Conservation (phyloP, 2,797 vertebrate genomes). For the Epinephelus coioides region DNA sequence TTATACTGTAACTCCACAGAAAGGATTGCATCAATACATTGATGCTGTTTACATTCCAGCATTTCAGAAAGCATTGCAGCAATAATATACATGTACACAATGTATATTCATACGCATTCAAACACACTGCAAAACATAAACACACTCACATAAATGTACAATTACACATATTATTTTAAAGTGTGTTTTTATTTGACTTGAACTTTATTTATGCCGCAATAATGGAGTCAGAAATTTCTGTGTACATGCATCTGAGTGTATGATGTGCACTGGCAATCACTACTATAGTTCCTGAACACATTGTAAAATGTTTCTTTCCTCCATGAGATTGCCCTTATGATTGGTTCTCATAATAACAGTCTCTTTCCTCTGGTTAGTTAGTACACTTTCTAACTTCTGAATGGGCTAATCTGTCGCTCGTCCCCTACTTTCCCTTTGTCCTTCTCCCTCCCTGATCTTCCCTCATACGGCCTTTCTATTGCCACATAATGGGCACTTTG, state of each 20-base stretch:
- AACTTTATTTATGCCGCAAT: slow-evolving; percentile 28
- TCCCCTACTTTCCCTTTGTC: slow-evolving; percentile 69
- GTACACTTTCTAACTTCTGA: slow-evolving; percentile 81
- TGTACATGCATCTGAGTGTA: slow-evolving; percentile 1
- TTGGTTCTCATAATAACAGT: slow-evolving; percentile 78
- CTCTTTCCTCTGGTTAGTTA: slow-evolving; percentile 82
- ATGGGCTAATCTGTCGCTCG: slow-evolving; percentile 81
- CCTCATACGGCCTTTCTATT: slow-evolving; percentile 89
- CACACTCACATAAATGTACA: neutral
- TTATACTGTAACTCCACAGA: slow-evolving; percentile 13
- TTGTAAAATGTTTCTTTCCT: slow-evolving; percentile 16
- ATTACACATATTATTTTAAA: slow-evolving; percentile 6
- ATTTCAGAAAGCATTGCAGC: slow-evolving; percentile 2
- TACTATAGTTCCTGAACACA: slow-evolving; percentile 6
- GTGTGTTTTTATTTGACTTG: slow-evolving; percentile 17
- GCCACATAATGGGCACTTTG: slow-evolving; percentile 90
- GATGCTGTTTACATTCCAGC: neutral
- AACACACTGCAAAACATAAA: neutral
- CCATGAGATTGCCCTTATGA: slow-evolving; percentile 68
- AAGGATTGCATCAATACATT: slow-evolving; percentile 35
- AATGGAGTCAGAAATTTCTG: slow-evolving; percentile 17
- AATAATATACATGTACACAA: slow-evolving; percentile 2
- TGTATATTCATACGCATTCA: neutral
- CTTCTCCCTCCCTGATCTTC: slow-evolving; percentile 48
- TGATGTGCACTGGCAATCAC: neutral